Percentiles rank a stretch among this genome's conserved stretches.
Evolutionary conservation across 2,888 invertebrate species (phyloP).

Genomic region (Cryptus armator): DNA sequence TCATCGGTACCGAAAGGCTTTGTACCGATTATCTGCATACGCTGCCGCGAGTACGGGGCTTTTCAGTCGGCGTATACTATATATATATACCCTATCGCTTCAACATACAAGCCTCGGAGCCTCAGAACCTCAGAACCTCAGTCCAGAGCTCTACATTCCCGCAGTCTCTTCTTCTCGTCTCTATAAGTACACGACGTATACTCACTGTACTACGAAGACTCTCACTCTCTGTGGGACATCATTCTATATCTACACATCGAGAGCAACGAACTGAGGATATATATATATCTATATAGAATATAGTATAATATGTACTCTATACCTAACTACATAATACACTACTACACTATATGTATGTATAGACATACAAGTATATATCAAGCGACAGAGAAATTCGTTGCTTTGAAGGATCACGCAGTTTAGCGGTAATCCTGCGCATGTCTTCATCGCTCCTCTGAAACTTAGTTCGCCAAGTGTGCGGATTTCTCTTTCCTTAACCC

Average conservation of each 20-base stretch:
- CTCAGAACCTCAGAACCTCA: conserved; percentile 10
- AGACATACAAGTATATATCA: conserved; percentile 61
- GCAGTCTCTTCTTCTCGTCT: conserved; percentile 53
- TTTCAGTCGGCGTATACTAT: conserved; percentile 70
- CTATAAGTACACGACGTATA: neutral
- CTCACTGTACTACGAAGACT: conserved; percentile 32
- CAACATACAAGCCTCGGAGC: conserved; percentile 28
- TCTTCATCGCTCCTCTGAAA: conserved; percentile 58
- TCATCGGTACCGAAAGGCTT: conserved; percentile 81
- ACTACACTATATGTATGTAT: conserved; percentile 54
- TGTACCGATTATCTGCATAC: conserved; percentile 83
- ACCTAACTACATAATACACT: neutral
- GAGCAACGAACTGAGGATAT: neutral
- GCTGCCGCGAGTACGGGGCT: conserved; percentile 76
- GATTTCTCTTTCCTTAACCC: conserved; percentile 18
- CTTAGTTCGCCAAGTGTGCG: conserved; percentile 39
- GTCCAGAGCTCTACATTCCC: neutral
- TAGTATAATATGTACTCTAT: too few relatives aligned
- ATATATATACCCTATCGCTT: conserved; percentile 56
- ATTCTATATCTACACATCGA: conserved; percentile 24
- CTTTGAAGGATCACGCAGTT: conserved; percentile 79
- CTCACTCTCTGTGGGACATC: conserved; percentile 73
- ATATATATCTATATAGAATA: neutral
- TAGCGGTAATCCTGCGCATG: conserved; percentile 77
- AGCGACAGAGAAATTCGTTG: conserved; percentile 59